Evolutionary conservation across 2,113 vertebrate genomes (phyloP), one percentile per base, ranked within the genome.

Genomic region (Motacilla alba): DNA sequence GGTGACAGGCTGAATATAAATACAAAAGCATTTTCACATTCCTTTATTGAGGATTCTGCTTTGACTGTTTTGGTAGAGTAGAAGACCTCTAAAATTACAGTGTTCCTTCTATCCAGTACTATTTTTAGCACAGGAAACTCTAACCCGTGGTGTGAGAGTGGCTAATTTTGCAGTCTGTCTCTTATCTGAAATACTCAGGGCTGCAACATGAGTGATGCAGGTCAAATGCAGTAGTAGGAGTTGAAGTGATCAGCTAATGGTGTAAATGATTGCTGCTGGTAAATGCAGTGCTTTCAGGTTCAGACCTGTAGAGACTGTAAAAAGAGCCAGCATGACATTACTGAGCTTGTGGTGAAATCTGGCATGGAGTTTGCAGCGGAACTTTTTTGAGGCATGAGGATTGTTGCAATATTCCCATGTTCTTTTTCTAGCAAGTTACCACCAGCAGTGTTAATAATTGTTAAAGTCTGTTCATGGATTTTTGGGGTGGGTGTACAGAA

Each of bases 51-150:
- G 56, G 77, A 52, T 86, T 10, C 59, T 74, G 58, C 78, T 88
- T 52, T 46, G 43, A n/a, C 75, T 83, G 31, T 86, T 86, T 63
- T 22, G 35, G 30, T 83, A 52, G 68, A 77, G 82, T 33, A 15
- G 50, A 56, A 59, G 21, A 58, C 41, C 30, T 91, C 59, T 93
- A 94, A 91, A 82, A 83, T 88, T 80, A 90, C 44, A 53, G 64
- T 50, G 43, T 60, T 85, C 49, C 13, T 56, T 90, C 68, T 73
- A 2, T 24, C 49, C 58, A 31, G 16, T 28, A 14, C 63, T 92
- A 78, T 88, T 95, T 95, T 95, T 90, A 93, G 79, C 56, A 24
- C 3, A 10, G 58, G 56, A 75, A 86, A n/a, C 75, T 95, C 68
- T 77, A 74, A 94, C 47, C 79, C 86, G 76, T 86, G 68, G 75